Evolutionary conservation across 2,113 vertebrate genomes (phyloP).

Genomic region (Sclerurus mexicanus): DNA sequence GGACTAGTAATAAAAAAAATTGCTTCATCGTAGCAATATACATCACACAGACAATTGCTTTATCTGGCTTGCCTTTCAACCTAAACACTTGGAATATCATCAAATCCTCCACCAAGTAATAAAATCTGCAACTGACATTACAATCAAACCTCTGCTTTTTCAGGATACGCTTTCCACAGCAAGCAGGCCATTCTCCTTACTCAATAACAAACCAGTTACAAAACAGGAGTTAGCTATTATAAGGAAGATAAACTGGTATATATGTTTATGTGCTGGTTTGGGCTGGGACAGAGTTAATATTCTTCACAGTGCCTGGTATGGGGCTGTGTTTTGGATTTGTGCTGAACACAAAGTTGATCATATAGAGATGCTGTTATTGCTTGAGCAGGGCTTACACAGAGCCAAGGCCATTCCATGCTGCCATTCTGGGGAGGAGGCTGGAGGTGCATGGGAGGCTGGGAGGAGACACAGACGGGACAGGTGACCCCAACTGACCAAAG

Average conservation of each 20-base stretch:
- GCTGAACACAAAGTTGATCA: background rate
- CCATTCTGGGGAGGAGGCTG: rapidly evolving
- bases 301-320: background rate
- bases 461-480: background rate
- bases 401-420: rapidly evolving
- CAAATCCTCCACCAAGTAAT: background rate
- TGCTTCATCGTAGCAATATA: background rate
- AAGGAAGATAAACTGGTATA: background rate
- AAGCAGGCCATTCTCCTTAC: background rate
- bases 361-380: background rate
- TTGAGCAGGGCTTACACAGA: background rate
- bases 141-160: background rate
- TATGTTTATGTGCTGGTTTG: background rate
- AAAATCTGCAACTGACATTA: background rate
- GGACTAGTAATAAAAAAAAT: background rate
- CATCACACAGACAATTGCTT: background rate
- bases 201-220: background rate
- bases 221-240: background rate
- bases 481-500: background rate
- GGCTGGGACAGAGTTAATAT: background rate
- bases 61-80: background rate
- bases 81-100: background rate
- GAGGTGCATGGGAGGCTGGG: background rate
- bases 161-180: background rate
- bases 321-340: background rate